Evolutionary conservation across 2,888 invertebrate genomes (phyloP), one percentile per base, ranked within the genome.

Genomic region (Hofmannophila pseudospretella): DNA sequence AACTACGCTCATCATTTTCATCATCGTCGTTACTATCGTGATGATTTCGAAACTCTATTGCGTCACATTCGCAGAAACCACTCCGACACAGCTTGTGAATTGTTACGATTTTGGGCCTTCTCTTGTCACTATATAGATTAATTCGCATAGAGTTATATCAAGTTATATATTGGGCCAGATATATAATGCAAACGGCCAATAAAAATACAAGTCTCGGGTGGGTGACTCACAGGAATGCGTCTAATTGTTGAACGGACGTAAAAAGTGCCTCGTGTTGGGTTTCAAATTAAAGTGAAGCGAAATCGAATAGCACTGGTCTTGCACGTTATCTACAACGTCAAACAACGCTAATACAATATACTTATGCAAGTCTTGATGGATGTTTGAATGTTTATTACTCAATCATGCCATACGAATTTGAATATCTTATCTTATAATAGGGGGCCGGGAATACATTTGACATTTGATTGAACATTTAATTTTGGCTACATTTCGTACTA

Each of bases 201-300:
- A 79, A 79, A 78, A 77, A 74, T 74, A 68, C 67, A 67, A 66
- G 76, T 73, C 76, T 69, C 75, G 78, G 68, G 59, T 79, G 79
- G 76, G 71, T 80, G 81, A 78, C 54, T 81, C 81, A 77, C 66
- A 66, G 74, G 79, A 77, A 82, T 80, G 77, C 67, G 65, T 72
- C 76, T 81, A 79, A 81, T 80, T 79, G 64, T 75, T 60, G 64
- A 64, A 67, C 69, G 71, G 68, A 68, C 61, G 72, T 64, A 65
- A 73, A 67, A 65, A 64, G 70, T 68, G 55, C 58, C 60, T 70
- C 67, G 70, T 67, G 70, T 74, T 71, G 67, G 62, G 74, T 79
- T 80, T 76, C 73, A 68, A 71, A 67, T 73, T 72, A 66, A 59
- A 67, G 67, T 60, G 69, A 77, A 75, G 69, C 56, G 50, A 59